Evolutionary conservation across 2,888 invertebrate genomes (phyloP), one percentile per base, ranked within the genome.

Genomic region (Lycaena phlaeas): DNA sequence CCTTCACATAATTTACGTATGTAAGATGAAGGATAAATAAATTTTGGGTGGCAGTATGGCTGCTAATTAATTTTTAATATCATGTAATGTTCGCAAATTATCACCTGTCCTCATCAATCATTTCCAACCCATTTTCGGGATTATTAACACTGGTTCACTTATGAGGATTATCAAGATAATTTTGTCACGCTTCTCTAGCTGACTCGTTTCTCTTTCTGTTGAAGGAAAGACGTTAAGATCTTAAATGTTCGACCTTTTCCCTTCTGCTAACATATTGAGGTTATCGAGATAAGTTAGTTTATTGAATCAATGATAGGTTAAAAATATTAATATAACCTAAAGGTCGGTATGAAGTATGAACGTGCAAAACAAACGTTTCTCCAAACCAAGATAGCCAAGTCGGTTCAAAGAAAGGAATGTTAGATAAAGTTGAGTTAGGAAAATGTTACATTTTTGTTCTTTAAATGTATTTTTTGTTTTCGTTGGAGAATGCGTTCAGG

Each of bases 231-330:
- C 34, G 34, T 34, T 34, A 34, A 22, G 34, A 34, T 31, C 34
- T 18, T 22, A 22, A 34, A 34, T 34, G 34, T 34, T 34, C 22
- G 34, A 34, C 34, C 34, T 34, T 34, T 34, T 34, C 34, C 18
- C 31, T 34, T 12, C 34, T 22, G 34, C 22, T 18, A 34, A 14
- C 34, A 18, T 34, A 34, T 18, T 18, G 34, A 18, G 34, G 34
- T 34, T 22, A 34, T 34, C 34, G 11, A 22, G 22, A 34, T 29
- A 14, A 29, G 18, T 34, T 34, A 17, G 11, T 34, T 34, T 34
- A 34, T 22, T 34, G 12, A 18, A 12, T 3, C 22, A 22, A 22
- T 22, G 18, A 12, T 18, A 18, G 34, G 18, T 12, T 34, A 34
- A 34, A 31, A 34, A 34, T 34, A 34, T 34, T 34, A 34, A 34